A percentile compares a stretch with the other conserved stretches of the same genome.
Conservation (phyloP, 1,140 invertebrate genomes). For the Leptopilina clavipes region DNA sequence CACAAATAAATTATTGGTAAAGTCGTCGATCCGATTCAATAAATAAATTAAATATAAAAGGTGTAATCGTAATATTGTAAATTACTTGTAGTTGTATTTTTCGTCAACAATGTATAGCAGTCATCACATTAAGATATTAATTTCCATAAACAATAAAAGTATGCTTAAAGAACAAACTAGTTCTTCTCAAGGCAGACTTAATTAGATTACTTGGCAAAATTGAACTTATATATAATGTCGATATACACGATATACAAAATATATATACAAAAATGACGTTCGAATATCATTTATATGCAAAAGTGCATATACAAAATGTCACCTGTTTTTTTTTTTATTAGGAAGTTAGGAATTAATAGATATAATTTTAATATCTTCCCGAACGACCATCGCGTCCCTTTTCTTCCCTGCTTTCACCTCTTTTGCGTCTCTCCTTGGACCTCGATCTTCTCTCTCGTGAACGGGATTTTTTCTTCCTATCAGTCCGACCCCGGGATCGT, state of each 20-base stretch:
- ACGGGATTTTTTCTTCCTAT: slow-evolving; percentile 69
- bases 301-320: background rate
- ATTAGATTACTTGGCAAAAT: background rate
- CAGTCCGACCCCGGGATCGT: slow-evolving; percentile 55
- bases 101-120: background rate
- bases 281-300: background rate
- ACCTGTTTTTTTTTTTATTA: background rate
- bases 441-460: slow-evolving; percentile 69
- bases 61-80: too few species aligned
- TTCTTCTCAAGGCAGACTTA: background rate
- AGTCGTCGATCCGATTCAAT: too few species aligned
- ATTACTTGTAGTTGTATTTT: too few species aligned
- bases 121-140: background rate
- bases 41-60: too few species aligned
- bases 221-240: background rate
- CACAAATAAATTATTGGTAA: too few species aligned
- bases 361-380: slow-evolving; percentile 69
- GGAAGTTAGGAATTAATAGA: background rate
- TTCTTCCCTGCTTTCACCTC: slow-evolving; percentile 53
- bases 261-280: background rate
- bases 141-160: background rate
- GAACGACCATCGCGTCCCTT: slow-evolving; percentile 72
- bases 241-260: slow-evolving; percentile 4
- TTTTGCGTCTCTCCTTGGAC: slow-evolving; percentile 63
- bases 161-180: background rate